These are phyloP conservation scores for Drosophila simulans DNA, from an alignment of 1,140 invertebrate genomes.

Conservation along the genomic window DNA sequence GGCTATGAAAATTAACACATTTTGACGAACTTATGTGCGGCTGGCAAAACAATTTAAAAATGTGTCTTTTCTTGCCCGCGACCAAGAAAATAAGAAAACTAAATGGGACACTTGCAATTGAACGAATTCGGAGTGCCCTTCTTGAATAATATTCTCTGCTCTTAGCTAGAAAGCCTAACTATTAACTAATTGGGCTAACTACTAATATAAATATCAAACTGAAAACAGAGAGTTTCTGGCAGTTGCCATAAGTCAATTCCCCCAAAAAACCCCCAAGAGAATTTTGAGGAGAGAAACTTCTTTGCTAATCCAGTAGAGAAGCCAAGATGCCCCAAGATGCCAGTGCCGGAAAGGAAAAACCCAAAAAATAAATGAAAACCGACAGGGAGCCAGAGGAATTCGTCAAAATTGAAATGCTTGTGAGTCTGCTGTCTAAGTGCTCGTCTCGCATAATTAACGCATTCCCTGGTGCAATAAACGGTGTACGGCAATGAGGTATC, in stretches of 20 bases:
- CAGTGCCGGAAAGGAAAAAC: neutral
- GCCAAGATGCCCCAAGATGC: constrained; percentile 7
- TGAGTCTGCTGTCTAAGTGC: constrained; percentile 53
- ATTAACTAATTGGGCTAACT: no score
- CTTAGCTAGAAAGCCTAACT: no score
- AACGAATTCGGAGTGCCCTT: constrained; percentile 18
- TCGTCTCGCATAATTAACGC: constrained; percentile 70
- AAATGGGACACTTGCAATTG: constrained; percentile 12
- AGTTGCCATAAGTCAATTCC: neutral
- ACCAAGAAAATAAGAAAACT: constrained; percentile 3
- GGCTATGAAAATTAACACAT: constrained; percentile 72
- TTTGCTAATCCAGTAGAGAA: constrained; percentile 10
- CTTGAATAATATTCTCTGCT: neutral
- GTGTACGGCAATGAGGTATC: neutral
- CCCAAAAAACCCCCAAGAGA: neutral
- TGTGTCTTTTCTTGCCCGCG: constrained; percentile 22
- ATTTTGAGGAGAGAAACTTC: neutral
- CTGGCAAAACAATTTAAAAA: constrained; percentile 68
- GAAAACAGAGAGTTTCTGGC: neutral
- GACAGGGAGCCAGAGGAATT: constrained; percentile 32
- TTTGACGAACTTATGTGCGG: constrained; percentile 54
- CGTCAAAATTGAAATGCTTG: constrained; percentile 65
- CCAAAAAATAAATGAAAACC: neutral
- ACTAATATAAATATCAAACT: no score
- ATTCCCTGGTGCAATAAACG: constrained; percentile 45